A percentile compares a stretch with the other conserved stretches of the same genome.
Conservation (phyloP, 2,888 invertebrate genomes). For the Lissonota sp. region DNA sequence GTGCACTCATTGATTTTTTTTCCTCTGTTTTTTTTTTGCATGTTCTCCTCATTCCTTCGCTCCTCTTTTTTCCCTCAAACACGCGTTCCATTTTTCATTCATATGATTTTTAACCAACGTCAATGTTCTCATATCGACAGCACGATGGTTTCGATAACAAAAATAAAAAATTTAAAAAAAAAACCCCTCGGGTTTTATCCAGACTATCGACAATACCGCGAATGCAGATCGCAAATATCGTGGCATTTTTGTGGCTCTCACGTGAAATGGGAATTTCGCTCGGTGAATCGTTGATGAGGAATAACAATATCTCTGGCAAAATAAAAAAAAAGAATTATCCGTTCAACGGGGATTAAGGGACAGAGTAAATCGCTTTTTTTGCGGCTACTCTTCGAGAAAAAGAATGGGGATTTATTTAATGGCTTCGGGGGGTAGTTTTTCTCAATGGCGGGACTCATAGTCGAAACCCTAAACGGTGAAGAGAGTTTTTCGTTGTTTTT, state of each 20-base stretch:
- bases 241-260: conserved; percentile 10
- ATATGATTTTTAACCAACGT: conserved; percentile 60
- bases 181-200: conserved; percentile 18
- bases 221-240: conserved; percentile 25
- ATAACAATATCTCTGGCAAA: conserved; percentile 3
- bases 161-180: conserved; percentile 29
- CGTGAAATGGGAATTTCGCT: neutral
- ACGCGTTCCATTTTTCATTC: conserved; percentile 48
- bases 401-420: conserved; percentile 9
- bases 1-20: conserved; percentile 53
- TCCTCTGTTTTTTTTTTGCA: conserved; percentile 14
- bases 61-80: neutral
- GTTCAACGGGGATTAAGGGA: too few species aligned
- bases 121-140: conserved; percentile 43
- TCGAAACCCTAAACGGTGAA: neutral
- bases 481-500: neutral
- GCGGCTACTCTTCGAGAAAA: neutral
- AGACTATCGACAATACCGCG: conserved; percentile 1
- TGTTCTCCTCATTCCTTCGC: neutral
- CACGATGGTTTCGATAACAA: conserved; percentile 46
- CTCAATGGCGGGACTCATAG: neutral
- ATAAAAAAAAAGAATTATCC: too few species aligned
- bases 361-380: too few species aligned
- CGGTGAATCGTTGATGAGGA: conserved; percentile 27
- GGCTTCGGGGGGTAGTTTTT: neutral